Evolutionary conservation across 2,888 invertebrate genomes (phyloP).

Genomic region (Psylliodes chrysocephalus): DNA sequence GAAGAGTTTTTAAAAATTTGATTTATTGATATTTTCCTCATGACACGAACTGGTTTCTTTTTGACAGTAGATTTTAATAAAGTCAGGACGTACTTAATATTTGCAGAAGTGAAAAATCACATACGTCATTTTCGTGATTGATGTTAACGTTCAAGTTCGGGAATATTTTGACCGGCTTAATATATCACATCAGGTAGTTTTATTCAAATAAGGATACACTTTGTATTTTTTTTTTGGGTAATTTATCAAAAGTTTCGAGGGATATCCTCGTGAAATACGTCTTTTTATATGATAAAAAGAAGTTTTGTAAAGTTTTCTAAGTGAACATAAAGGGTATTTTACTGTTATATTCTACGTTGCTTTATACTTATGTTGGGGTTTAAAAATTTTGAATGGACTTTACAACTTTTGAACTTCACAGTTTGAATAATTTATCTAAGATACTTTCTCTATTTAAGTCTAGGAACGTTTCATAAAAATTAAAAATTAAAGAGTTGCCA

Average conservation of each 20-base stretch:
- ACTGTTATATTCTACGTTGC: slow-evolving; percentile 19
- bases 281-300: slow-evolving; percentile 43
- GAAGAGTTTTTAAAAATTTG: too few relatives aligned
- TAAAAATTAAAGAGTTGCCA: too few relatives aligned
- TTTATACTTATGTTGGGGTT: slow-evolving; percentile 9
- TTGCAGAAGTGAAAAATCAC: too few relatives aligned
- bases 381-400: neutral
- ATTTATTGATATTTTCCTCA: too few relatives aligned
- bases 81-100: too few relatives aligned
- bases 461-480: too few relatives aligned
- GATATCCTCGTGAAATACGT: slow-evolving; percentile 32
- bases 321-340: slow-evolving; percentile 27
- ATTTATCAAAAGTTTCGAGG: slow-evolving; percentile 48
- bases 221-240: slow-evolving; percentile 36
- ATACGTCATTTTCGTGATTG: too few relatives aligned
- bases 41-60: too few relatives aligned
- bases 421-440: neutral
- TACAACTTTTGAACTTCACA: too few relatives aligned
- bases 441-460: neutral
- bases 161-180: neutral
- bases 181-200: neutral
- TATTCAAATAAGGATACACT: neutral
- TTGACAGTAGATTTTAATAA: too few relatives aligned
- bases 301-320: slow-evolving; percentile 33
- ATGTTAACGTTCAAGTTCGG: too few relatives aligned